Conservation (phyloP, 2,888 invertebrate species). For the Alloscopus bannaensis region DNA sequence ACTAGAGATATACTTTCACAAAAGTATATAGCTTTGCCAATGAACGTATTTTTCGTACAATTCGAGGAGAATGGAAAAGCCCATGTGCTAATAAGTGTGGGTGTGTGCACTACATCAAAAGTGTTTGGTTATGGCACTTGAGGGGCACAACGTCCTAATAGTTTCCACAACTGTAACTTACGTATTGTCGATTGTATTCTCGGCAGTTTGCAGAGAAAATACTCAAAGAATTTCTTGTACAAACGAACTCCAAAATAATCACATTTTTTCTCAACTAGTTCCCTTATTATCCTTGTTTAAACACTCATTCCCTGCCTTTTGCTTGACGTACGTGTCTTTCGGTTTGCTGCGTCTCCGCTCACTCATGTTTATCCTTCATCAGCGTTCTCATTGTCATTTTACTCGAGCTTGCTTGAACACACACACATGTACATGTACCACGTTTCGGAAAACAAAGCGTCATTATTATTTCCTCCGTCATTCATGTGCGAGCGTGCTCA, state of each 20-base stretch:
- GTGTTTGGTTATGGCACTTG: constrained; percentile 38
- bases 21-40: not conserved
- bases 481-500: not conserved
- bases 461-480: constrained; percentile 20
- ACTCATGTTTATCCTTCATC: constrained; percentile 24
- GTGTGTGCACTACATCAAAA: not conserved
- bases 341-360: not conserved
- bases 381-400: constrained; percentile 42
- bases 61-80: not conserved
- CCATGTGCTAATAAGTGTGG: not conserved
- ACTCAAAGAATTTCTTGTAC: too few species aligned
- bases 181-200: too few species aligned
- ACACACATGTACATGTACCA: not conserved
- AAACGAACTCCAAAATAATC: constrained; percentile 46
- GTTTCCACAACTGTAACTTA: too few species aligned
- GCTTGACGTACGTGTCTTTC: not conserved
- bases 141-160: constrained; percentile 6
- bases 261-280: constrained; percentile 47
- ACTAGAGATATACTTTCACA: not conserved
- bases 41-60: constrained; percentile 26
- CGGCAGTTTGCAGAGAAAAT: too few species aligned
- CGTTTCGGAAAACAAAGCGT: constrained; percentile 30
- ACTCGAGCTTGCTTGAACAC: constrained; percentile 6
- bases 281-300: constrained; percentile 39
- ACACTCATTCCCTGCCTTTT: constrained; percentile 22